phyloP scores from a whole-genome alignment of 2,888 invertebrate species.

The Julus scandinavius region DNA sequence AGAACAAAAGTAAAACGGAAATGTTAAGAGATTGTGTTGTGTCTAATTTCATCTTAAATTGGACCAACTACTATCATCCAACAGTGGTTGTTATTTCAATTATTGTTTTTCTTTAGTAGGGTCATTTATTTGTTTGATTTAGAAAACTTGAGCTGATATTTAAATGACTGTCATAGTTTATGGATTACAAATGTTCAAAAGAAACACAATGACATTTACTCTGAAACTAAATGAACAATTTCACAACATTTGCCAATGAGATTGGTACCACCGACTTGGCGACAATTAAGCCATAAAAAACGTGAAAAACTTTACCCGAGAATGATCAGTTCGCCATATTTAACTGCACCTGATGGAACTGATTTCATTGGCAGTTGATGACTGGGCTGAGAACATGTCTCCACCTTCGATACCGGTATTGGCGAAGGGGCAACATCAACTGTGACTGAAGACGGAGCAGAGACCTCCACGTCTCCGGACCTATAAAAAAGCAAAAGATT shows the following conservation, averaged over 20 bases:
- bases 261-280: too few species aligned
- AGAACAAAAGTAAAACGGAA: not conserved
- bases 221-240: too few species aligned
- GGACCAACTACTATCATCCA: too few species aligned
- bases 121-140: too few species aligned
- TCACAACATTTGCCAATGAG: too few species aligned
- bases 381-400: not conserved
- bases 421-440: not conserved
- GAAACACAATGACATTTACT: too few species aligned
- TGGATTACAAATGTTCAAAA: conserved; percentile 61
- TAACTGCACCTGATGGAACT: conserved; percentile 67
- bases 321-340: conserved; percentile 94
- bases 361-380: not conserved
- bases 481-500: not conserved
- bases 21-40: not conserved
- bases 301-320: conserved; percentile 77
- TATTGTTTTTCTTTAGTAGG: too few species aligned
- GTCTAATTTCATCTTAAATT: not conserved
- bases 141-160: too few species aligned
- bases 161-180: too few species aligned
- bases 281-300: not conserved
- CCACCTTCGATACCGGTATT: not conserved
- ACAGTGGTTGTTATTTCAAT: too few species aligned
- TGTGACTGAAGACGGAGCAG: conserved; percentile 29
- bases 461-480: not conserved